These are phyloP conservation scores for Rallus limicola DNA, from an alignment of 2,113 vertebrate species.

Conservation along the genomic window DNA sequence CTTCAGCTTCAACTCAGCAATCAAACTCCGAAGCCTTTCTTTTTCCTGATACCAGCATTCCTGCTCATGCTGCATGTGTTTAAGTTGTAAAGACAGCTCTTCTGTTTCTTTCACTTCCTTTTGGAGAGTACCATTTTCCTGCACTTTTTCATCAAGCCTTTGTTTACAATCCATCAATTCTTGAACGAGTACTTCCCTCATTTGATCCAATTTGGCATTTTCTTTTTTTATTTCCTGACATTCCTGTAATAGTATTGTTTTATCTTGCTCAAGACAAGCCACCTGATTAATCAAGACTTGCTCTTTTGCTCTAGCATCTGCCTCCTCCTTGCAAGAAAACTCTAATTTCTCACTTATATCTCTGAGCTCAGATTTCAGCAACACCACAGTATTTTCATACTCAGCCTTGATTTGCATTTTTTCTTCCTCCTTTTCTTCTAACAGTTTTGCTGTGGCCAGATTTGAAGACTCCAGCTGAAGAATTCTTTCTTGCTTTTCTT, in stretches of 20 bases:
- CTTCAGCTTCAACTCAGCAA: slow-evolving; percentile 66
- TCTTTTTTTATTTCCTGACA: slow-evolving; percentile 62
- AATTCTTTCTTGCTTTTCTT: slow-evolving; percentile 53
- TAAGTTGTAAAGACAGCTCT: slow-evolving; percentile 20
- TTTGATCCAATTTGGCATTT: slow-evolving; percentile 29
- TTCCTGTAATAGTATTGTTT: slow-evolving; percentile 56
- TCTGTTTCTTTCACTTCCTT: slow-evolving; percentile 56
- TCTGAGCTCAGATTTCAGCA: slow-evolving; percentile 74
- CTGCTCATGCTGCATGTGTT: slow-evolving; percentile 30
- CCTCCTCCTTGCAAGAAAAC: slow-evolving; percentile 52
- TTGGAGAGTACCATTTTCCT: slow-evolving; percentile 54
- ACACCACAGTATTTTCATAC: slow-evolving; percentile 45
- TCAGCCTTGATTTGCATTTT: slow-evolving; percentile 41
- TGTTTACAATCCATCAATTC: slow-evolving; percentile 59
- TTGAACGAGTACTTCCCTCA: slow-evolving; percentile 39
- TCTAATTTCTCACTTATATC: slow-evolving; percentile 52
- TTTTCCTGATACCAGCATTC: slow-evolving; percentile 55
- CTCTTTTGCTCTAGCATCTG: slow-evolving; percentile 39
- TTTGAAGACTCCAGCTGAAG: slow-evolving; percentile 37
- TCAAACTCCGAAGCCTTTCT: background rate
- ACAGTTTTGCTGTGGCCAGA: slow-evolving; percentile 21
- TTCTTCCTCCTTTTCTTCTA: slow-evolving; percentile 70
- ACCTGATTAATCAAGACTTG: slow-evolving; percentile 55
- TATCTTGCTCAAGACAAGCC: slow-evolving; percentile 65
- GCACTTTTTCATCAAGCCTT: slow-evolving; percentile 41